Percentiles rank a stretch among this genome's conserved stretches.
These are phyloP conservation scores for Siniperca scherzeri DNA, from an alignment of 2,797 vertebrate genomes.

Conservation along the genomic window DNA sequence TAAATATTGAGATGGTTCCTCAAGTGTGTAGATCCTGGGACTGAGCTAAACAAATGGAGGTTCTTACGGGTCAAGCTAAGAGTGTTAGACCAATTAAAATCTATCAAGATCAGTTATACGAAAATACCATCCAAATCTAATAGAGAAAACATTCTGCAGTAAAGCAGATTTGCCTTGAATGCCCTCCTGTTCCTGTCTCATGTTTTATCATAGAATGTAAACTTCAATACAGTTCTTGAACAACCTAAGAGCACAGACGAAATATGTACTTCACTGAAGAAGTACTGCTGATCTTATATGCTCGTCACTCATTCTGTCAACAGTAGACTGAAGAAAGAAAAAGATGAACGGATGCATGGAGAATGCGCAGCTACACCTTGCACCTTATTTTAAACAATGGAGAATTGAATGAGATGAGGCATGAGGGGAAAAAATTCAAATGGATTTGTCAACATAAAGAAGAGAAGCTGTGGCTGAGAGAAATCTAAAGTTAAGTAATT, in stretches of 20 bases:
- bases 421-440: conserved; percentile 33
- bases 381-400: conserved; percentile 39
- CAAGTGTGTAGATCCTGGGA: conserved; percentile 59
- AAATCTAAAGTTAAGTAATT: conserved; percentile 68
- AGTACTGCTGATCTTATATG: conserved; percentile 34
- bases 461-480: conserved; percentile 41
- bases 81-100: conserved; percentile 33
- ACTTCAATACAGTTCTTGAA: not conserved
- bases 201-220: conserved; percentile 9
- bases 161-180: conserved; percentile 11
- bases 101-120: conserved; percentile 15
- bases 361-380: not conserved
- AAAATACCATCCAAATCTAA: conserved; percentile 26
- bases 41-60: conserved; percentile 35
- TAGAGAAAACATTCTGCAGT: not conserved
- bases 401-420: conserved; percentile 54
- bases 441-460: conserved; percentile 61
- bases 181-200: not conserved
- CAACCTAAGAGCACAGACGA: conserved; percentile 2
- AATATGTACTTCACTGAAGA: conserved; percentile 10
- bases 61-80: conserved; percentile 13
- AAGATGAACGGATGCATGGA: conserved; percentile 7
- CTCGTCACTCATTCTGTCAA: conserved; percentile 18
- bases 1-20: conserved; percentile 73
- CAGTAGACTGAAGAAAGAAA: conserved; percentile 5